Conservation (phyloP, 2,888 invertebrate genomes). For the Diloba caeruleocephala region DNA sequence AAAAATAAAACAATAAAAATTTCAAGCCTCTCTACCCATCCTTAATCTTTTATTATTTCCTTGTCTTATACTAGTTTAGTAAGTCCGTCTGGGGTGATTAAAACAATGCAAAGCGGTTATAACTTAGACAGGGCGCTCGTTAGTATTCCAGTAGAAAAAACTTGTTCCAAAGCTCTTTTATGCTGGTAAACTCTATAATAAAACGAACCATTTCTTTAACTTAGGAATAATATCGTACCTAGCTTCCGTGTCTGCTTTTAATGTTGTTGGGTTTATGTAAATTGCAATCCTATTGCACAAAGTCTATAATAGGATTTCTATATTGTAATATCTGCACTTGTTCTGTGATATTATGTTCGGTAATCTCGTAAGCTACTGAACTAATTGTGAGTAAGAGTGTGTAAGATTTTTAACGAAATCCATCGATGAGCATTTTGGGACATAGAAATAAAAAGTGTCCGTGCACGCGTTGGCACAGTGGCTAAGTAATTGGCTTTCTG, state of each 20-base stretch:
- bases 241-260: constrained; percentile 10
- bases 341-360: too few species aligned
- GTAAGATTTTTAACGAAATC: too few species aligned
- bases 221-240: constrained; percentile 16
- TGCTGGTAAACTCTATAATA: constrained; percentile 26
- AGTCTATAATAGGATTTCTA: not conserved
- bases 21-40: constrained; percentile 2
- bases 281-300: constrained; percentile 2
- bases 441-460: too few species aligned
- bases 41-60: constrained; percentile 37
- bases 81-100: constrained; percentile 40
- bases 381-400: too few species aligned
- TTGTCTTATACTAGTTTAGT: constrained; percentile 36
- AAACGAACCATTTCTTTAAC: constrained; percentile 36
- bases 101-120: constrained; percentile 53
- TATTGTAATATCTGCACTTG: too few species aligned
- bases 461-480: too few species aligned
- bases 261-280: constrained; percentile 7
- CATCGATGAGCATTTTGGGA: too few species aligned
- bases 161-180: constrained; percentile 31
- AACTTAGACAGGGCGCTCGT: constrained; percentile 48
- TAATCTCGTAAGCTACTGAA: too few species aligned
- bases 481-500: too few species aligned
- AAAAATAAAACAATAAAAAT: constrained; percentile 7
- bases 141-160: constrained; percentile 46